Evolutionary conservation across 2,797 vertebrate genomes (phyloP), one percentile per base, ranked within the genome.

Genomic region (Cynopterus sphinx): DNA sequence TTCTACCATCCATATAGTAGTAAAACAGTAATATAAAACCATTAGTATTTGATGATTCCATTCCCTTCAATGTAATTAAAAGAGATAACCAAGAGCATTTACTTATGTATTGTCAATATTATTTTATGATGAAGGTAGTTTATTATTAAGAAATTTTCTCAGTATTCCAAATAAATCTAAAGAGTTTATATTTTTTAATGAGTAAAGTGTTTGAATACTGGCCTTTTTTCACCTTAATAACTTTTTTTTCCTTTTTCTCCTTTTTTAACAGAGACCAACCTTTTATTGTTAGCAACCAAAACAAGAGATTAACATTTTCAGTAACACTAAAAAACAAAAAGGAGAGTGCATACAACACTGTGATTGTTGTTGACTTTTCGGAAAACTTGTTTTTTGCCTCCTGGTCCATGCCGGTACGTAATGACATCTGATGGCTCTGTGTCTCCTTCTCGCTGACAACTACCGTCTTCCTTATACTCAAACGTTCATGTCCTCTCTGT

Each of bases 331-430:
- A 88, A 97, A 99, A 99, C 97, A 98, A 98, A 95, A 98, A 98
- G 73, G 99, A 99, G 97, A 99, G 99, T 28, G 99, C 99, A 0
- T 99, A 99, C 97, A 99, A 99, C 98, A 98, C 99, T 10, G 98
- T 98, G 84, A 97, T 99, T 82, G 82, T 98, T 68, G 98, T 98
- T 53, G 97, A 97, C 0, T 99, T 98, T 98, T 99, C 99, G 74
- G 98, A 98, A 94, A 99, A 99, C 97, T 97, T 99, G 96, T 99
- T 98, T 98, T 99, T 99, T 93, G 99, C 99, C 63, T 99, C 99
- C 3, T 98, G 98, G 0, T 98, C 98, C 91, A 93, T 98, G 96
- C 96, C 98, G 31, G 99, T 99, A 97, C 12, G 99, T 99, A 68
- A 91, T 5, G 9, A 59, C 61, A 51, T 33, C 24, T 65, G 9